Conservation (phyloP, 1,140 invertebrate species). For the Galendromus occidentalis region DNA sequence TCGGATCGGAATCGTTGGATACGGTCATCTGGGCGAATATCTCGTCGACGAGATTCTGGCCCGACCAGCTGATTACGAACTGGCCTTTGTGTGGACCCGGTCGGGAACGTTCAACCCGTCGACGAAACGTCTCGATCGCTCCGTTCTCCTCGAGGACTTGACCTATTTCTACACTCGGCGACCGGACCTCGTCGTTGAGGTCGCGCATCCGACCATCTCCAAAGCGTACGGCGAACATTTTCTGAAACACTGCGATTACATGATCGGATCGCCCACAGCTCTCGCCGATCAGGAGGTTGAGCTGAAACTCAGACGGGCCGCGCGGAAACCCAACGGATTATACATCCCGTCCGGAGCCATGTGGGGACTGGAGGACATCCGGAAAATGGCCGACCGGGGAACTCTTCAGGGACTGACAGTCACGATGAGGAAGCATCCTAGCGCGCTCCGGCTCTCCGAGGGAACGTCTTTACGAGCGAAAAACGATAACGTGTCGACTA, state of each 20-base stretch:
- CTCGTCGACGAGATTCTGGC: slow-evolving; percentile 27
- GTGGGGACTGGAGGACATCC: slow-evolving; percentile 42
- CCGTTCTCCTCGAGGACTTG: slow-evolving; percentile 27
- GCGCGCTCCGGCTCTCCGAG: slow-evolving; percentile 32
- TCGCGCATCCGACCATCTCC: slow-evolving; percentile 37
- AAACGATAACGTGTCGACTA: slow-evolving; percentile 28
- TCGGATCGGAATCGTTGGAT: slow-evolving; percentile 33
- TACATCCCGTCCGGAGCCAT: slow-evolving; percentile 40
- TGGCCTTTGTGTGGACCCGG: slow-evolving; percentile 38
- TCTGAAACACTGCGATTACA: slow-evolving; percentile 30
- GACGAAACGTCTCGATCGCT: slow-evolving; percentile 22
- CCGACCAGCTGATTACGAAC: slow-evolving; percentile 24
- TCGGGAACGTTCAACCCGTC: slow-evolving; percentile 22
- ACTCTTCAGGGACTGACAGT: slow-evolving; percentile 37
- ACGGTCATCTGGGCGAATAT: slow-evolving; percentile 34
- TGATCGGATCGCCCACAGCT: slow-evolving; percentile 39
- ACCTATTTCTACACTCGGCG: slow-evolving; percentile 25
- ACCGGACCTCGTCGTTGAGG: slow-evolving; percentile 39
- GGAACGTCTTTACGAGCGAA: slow-evolving; percentile 26
- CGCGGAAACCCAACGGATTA: slow-evolving; percentile 27
- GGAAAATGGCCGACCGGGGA: slow-evolving; percentile 37
- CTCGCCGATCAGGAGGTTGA: slow-evolving; percentile 31
- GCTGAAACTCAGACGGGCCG: slow-evolving; percentile 24
- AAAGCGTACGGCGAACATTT: slow-evolving; percentile 31
- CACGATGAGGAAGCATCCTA: slow-evolving; percentile 41